Evolutionary conservation across 2,113 vertebrate species (phyloP).

Genomic region (Prochilodus magdalenae): DNA sequence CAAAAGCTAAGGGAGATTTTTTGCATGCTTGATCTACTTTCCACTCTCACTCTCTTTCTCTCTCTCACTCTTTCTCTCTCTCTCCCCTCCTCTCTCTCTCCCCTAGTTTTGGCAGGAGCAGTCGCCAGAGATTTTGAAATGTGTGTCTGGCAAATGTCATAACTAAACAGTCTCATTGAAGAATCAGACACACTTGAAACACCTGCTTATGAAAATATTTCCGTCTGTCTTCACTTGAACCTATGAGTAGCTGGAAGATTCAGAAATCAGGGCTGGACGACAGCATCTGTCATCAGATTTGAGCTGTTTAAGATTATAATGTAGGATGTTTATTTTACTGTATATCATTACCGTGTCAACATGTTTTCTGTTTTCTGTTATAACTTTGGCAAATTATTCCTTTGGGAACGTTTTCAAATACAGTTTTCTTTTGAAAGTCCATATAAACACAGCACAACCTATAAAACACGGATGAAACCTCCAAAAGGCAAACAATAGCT

Average conservation of each 20-base stretch:
- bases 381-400: neutral
- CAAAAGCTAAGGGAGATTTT: conserved; percentile 16
- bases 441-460: no score
- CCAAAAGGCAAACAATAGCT: no score
- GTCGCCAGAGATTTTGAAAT: conserved; percentile 70
- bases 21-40: neutral
- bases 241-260: neutral
- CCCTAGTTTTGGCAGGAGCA: conserved; percentile 70
- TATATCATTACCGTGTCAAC: neutral
- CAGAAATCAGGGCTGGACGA: neutral
- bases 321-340: conserved; percentile 7
- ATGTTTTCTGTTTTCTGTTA: neutral
- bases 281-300: conserved; percentile 7
- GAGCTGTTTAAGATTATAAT: neutral
- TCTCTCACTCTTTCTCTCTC: conserved; percentile 4
- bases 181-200: neutral
- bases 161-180: conserved; percentile 56
- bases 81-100: neutral
- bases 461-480: no score
- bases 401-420: neutral
- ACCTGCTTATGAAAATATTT: conserved; percentile 13
- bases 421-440: neutral
- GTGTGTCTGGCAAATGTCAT: conserved; percentile 76
- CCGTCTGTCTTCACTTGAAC: conserved; percentile 1
- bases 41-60: neutral